Percentiles rank a stretch among this genome's conserved stretches.
Evolutionary conservation across 2,797 vertebrate species (phyloP).

Genomic region (Neomorphus geoffroyi): DNA sequence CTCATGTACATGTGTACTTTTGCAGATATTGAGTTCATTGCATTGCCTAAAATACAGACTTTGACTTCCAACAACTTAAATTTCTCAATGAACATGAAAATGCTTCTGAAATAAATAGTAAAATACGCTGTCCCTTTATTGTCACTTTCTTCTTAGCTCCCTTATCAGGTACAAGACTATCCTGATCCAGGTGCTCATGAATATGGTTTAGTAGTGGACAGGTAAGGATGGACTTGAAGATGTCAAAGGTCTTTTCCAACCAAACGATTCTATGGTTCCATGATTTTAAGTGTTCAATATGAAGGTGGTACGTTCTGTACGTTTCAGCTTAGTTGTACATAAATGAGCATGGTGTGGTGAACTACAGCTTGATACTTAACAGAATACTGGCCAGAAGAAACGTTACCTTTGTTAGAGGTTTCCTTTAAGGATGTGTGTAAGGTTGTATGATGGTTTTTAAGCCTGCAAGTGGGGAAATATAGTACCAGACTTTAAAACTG

Average conservation of each 20-base stretch:
- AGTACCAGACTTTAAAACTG: background rate
- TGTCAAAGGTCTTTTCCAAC: too few species aligned
- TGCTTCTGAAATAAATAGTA: background rate
- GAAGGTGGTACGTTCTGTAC: background rate
- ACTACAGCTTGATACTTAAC: background rate
- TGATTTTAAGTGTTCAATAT: background rate
- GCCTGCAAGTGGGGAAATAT: background rate
- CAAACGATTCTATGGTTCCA: too few species aligned
- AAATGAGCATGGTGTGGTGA: background rate
- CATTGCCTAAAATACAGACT: background rate
- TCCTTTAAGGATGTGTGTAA: background rate
- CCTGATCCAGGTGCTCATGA: background rate
- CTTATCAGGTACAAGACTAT: background rate
- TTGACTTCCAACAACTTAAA: background rate
- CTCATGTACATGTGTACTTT: background rate
- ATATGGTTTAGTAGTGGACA: too few species aligned
- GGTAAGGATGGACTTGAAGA: too few species aligned
- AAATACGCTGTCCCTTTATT: background rate
- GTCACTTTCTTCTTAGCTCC: background rate
- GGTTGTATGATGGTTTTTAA: background rate
- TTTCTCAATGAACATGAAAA: background rate
- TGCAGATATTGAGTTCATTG: background rate
- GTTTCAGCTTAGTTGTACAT: background rate
- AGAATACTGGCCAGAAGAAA: background rate
- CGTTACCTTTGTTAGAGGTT: background rate